Conservation (phyloP, 2,888 invertebrate genomes). For the Drosophila putrida region DNA sequence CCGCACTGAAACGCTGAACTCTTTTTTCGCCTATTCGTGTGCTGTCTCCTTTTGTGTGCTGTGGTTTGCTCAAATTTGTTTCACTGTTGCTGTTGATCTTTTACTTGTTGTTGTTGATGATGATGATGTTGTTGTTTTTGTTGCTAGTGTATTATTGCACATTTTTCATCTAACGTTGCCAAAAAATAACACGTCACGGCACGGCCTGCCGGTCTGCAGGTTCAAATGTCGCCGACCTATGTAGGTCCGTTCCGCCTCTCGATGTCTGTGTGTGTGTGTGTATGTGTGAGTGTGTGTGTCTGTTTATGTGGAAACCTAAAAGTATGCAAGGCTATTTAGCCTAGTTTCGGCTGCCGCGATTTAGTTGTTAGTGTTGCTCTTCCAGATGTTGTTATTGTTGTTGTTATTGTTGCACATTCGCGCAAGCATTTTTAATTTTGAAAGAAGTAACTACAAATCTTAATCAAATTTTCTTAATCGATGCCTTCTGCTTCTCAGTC, state of each 20-base stretch:
- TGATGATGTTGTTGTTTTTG: slow-evolving; percentile 21
- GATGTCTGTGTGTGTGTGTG: slow-evolving; percentile 5
- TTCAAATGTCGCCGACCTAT: slow-evolving; percentile 80
- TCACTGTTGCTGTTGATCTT: slow-evolving; percentile 7
- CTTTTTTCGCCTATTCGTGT: slow-evolving; percentile 40
- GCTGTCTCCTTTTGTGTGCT: slow-evolving; percentile 23
- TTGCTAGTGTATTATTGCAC: slow-evolving; percentile 55
- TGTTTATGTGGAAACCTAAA: slow-evolving; percentile 56
- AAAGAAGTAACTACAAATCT: slow-evolving; percentile 31
- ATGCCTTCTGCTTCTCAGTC: neutral
- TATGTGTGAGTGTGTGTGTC: too few species aligned
- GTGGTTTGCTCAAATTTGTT: slow-evolving; percentile 22
- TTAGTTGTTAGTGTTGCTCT: slow-evolving; percentile 26
- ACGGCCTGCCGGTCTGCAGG: slow-evolving; percentile 58
- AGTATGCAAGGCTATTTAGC: slow-evolving; percentile 73
- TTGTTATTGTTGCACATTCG: slow-evolving; percentile 25
- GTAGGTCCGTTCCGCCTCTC: slow-evolving; percentile 30
- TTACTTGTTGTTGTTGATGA: neutral
- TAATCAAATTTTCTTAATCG: slow-evolving; percentile 15
- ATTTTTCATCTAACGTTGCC: slow-evolving; percentile 65
- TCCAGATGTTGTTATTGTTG: slow-evolving; percentile 2
- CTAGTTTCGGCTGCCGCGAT: slow-evolving; percentile 59
- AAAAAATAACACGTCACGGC: slow-evolving; percentile 49
- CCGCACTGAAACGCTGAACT: slow-evolving; percentile 49
- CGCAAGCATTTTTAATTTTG: slow-evolving; percentile 27